Evolutionary conservation across 2,797 vertebrate species (phyloP).

Genomic region (Leptatherina wallacei): DNA sequence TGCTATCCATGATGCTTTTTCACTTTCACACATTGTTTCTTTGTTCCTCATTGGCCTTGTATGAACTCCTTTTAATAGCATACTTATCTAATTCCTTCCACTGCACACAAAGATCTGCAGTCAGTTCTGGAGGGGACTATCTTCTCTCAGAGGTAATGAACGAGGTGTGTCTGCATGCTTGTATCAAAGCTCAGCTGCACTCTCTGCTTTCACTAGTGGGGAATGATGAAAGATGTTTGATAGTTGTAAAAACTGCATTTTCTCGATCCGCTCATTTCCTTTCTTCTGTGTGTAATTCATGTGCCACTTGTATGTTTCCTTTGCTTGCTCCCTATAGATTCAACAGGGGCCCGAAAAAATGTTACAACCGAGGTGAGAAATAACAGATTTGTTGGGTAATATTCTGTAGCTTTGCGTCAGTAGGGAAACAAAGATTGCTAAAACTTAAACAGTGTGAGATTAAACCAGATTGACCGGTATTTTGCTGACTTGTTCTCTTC

Average conservation of each 20-base stretch:
- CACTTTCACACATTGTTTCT: not conserved
- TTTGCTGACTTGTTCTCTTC: slow-evolving; percentile 43
- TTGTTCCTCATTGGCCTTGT: not conserved
- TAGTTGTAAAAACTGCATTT: slow-evolving; percentile 8
- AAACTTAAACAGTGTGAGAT: not conserved
- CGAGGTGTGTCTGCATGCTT: slow-evolving; percentile 63
- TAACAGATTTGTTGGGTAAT: not conserved
- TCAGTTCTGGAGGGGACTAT: slow-evolving; percentile 65
- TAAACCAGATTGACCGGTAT: slow-evolving; percentile 8
- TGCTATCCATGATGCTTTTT: not conserved
- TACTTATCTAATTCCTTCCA: slow-evolving; percentile 59
- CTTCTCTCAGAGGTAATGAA: slow-evolving; percentile 67
- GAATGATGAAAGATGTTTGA: slow-evolving; percentile 16
- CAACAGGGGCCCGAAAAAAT: slow-evolving; percentile 68
- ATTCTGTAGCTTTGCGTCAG: not conserved
- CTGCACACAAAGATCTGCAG: slow-evolving; percentile 62
- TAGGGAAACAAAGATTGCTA: slow-evolving; percentile 24
- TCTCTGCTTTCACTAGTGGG: slow-evolving; percentile 22
- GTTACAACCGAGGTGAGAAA: slow-evolving; percentile 75
- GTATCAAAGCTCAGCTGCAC: slow-evolving; percentile 43
- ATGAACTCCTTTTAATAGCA: slow-evolving; percentile 32
- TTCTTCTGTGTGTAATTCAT: not conserved
- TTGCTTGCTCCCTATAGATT: slow-evolving; percentile 57
- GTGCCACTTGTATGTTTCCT: slow-evolving; percentile 1
- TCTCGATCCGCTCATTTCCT: not conserved